Evolutionary conservation across 2,888 invertebrate species (phyloP).

Genomic region (Drosophila maculinotata): DNA sequence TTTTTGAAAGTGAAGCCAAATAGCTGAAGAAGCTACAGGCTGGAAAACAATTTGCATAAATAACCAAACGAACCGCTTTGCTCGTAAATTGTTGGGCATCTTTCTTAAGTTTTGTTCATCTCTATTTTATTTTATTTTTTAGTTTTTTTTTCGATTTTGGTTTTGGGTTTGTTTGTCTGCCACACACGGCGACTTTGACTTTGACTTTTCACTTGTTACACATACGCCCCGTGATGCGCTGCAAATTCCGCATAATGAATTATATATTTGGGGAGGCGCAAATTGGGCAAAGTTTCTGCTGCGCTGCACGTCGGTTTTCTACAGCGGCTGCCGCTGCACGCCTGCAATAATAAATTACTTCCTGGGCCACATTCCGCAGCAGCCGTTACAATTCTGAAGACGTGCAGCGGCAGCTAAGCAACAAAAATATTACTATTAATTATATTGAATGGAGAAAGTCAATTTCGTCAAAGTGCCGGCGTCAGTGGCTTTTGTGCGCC

Average conservation of each 20-base stretch:
- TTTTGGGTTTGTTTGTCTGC: too few relatives aligned
- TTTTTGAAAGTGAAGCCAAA: conserved; percentile 66
- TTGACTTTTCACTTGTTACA: conserved; percentile 77
- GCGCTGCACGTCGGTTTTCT: conserved; percentile 14
- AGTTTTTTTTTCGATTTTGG: conserved; percentile 2
- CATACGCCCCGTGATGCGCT: conserved; percentile 76
- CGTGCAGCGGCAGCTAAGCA: conserved; percentile 55
- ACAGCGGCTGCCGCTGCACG: conserved; percentile 28
- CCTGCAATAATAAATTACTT: conserved; percentile 78
- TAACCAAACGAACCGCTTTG: conserved; percentile 22
- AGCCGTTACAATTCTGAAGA: conserved; percentile 69
- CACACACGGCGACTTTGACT: conserved; percentile 51
- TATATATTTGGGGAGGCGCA: conserved; percentile 33
- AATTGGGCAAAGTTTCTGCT: too few relatives aligned
- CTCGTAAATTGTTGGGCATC: conserved; percentile 16
- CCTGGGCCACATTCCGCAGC: conserved; percentile 66
- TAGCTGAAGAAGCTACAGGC: conserved; percentile 37
- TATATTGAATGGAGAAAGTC: conserved; percentile 81
- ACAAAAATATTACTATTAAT: conserved; percentile 76
- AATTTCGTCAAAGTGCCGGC: conserved; percentile 78
- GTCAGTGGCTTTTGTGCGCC: conserved; percentile 74
- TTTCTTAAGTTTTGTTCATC: conserved; percentile 9
- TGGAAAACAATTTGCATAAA: conserved; percentile 72
- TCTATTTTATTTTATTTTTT: conserved; percentile 1
- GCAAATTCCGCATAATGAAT: conserved; percentile 62